A percentile compares a stretch with the other conserved stretches of the same genome.
Conservation (phyloP, 2,113 vertebrate genomes). For the Otolemur garnettii region DNA sequence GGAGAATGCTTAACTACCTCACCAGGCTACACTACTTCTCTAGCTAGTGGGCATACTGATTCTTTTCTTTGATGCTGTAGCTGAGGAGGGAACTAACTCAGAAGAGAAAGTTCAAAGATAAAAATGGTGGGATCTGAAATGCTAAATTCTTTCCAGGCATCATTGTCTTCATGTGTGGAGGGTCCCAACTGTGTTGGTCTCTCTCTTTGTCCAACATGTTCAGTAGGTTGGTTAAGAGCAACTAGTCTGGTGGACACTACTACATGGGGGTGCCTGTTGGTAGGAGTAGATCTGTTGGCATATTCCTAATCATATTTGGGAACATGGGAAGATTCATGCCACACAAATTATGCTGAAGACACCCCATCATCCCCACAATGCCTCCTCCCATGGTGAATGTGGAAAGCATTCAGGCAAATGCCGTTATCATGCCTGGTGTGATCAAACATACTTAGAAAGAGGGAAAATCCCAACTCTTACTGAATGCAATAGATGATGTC, state of each 20-base stretch:
- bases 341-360: background rate
- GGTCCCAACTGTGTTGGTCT: background rate
- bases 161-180: background rate
- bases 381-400: background rate
- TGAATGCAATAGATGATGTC: background rate
- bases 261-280: background rate
- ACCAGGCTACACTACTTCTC: background rate
- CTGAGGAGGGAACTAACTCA: background rate
- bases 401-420: background rate
- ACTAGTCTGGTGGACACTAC: background rate
- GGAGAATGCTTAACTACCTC: background rate
- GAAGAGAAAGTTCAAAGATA: background rate
- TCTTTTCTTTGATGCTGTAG: constrained; percentile 16
- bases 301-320: background rate
- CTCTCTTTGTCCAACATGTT: background rate
- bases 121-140: background rate
- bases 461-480: background rate
- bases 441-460: background rate
- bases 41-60: background rate
- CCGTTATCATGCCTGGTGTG: background rate
- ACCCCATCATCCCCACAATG: background rate
- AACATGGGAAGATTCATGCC: background rate
- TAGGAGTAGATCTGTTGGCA: background rate
- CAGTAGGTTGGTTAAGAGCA: background rate
- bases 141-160: background rate